Conservation (phyloP, 2,113 vertebrate genomes). For the Garra rufa region DNA sequence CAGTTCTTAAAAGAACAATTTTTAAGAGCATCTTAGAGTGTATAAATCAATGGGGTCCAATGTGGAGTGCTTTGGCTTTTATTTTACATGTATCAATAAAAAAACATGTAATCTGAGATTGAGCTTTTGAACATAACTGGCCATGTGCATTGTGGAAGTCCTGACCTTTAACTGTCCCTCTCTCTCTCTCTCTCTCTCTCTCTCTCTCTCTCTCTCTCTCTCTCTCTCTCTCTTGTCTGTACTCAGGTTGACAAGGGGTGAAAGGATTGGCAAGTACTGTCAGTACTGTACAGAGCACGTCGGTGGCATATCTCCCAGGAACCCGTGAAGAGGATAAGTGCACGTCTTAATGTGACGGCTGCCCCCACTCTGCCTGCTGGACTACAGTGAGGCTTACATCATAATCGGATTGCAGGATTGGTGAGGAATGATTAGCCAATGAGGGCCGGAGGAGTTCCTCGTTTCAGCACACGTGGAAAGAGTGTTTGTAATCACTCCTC, state of each 20-base stretch:
- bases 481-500: background rate
- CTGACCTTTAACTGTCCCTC: background rate
- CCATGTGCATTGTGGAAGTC: background rate
- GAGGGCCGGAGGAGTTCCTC: constrained; percentile 55
- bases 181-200: background rate
- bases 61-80: background rate
- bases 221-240: background rate
- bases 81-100: background rate
- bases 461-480: constrained; percentile 1
- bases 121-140: background rate
- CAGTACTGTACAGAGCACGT: background rate
- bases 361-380: constrained; percentile 23
- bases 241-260: background rate
- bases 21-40: no score
- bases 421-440: constrained; percentile 63
- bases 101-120: background rate
- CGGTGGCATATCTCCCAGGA: background rate
- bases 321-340: constrained; percentile 26
- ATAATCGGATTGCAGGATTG: constrained; percentile 76
- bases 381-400: constrained; percentile 50
- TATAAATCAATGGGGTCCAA: no score
- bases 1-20: no score
- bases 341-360: constrained; percentile 27
- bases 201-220: background rate
- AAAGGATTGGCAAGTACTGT: background rate